phyloP scores from a whole-genome alignment of 2,113 vertebrate genomes.

The Arenaria interpres region DNA sequence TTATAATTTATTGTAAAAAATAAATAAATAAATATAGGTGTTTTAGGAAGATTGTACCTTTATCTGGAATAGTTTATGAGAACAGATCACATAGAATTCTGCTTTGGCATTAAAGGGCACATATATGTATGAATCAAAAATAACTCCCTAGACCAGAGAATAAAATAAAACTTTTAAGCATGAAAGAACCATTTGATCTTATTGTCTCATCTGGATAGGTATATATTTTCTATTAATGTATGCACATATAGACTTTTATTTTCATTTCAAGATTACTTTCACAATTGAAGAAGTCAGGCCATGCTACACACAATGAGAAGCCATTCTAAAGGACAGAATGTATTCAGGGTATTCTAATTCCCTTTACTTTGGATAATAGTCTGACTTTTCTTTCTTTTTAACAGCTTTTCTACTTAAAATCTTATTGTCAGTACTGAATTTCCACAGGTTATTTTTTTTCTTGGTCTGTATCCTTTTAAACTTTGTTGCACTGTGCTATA shows the following conservation, averaged over 20 bases:
- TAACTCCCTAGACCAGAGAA: background rate
- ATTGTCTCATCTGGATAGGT: background rate
- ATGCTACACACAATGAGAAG: background rate
- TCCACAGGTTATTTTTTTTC: background rate
- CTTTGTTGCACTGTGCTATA: background rate
- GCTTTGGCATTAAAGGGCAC: background rate
- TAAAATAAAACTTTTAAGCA: background rate
- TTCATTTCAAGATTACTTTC: background rate
- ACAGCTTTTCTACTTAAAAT: background rate
- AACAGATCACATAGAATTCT: background rate
- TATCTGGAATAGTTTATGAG: background rate
- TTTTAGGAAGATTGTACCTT: background rate
- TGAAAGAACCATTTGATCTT: background rate
- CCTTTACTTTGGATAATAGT: background rate
- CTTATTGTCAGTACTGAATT: background rate
- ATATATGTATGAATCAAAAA: background rate
- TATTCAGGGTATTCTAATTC: background rate
- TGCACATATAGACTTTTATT: background rate
- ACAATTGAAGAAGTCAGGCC: background rate
- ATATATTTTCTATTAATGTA: background rate
- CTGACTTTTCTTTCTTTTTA: background rate
- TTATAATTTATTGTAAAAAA: background rate
- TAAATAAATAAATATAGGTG: background rate
- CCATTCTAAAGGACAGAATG: background rate
- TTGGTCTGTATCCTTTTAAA: background rate